Conservation (phyloP, 1,140 invertebrate genomes). For the Panagrolaimus sp. region DNA sequence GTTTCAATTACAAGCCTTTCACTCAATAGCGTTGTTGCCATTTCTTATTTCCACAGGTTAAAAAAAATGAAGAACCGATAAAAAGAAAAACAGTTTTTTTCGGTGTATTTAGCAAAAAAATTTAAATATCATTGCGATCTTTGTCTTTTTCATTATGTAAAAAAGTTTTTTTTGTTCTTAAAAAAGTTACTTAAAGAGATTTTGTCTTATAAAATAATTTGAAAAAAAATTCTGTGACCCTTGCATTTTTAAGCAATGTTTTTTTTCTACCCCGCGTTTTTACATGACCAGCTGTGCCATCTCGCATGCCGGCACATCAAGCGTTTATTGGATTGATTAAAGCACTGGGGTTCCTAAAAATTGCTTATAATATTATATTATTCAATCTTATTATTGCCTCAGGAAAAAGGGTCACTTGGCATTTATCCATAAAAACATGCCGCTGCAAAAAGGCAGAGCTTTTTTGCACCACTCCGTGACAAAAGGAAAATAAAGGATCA, state of each 20-base stretch:
- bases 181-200: too few species aligned
- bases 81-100: too few species aligned
- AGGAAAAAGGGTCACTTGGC: constrained; percentile 1
- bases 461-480: neutral
- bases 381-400: constrained; percentile 13
- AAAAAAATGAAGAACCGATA: too few species aligned
- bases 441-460: neutral
- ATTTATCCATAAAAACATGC: neutral
- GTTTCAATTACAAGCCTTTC: too few species aligned
- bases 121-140: too few species aligned
- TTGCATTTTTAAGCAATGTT: neutral
- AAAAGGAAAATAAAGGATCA: constrained; percentile 10
- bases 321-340: constrained; percentile 14
- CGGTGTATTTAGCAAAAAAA: too few species aligned
- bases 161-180: too few species aligned
- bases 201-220: too few species aligned
- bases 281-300: constrained; percentile 8
- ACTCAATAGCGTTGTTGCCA: too few species aligned
- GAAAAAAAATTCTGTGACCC: too few species aligned
- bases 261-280: neutral
- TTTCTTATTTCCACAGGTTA: too few species aligned
- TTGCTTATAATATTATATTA: neutral
- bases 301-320: constrained; percentile 8
- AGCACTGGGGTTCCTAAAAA: neutral
- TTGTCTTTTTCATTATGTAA: too few species aligned